Evolutionary conservation across 92 coral and sea anemone genomes (phyloP).

Genomic region (Phenganax stokvisi): DNA sequence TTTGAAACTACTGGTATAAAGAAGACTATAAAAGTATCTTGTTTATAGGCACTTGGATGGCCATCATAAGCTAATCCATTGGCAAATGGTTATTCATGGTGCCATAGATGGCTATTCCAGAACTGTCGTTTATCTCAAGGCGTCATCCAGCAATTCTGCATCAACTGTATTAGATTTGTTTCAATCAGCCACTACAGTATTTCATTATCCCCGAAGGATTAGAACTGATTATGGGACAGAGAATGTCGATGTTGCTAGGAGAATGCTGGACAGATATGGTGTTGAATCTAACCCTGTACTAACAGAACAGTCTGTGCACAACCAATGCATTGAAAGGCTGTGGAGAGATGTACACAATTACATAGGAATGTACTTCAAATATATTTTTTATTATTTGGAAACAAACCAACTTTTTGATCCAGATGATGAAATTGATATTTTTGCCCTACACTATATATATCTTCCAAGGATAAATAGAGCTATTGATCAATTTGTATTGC

Average conservation of each 20-base stretch:
- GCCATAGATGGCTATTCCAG: constrained; percentile 39
- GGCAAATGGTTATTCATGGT: constrained; percentile 35
- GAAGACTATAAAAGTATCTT: not conserved
- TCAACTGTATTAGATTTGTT: constrained; percentile 21
- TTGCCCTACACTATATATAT: constrained; percentile 39
- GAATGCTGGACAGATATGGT: constrained; percentile 45
- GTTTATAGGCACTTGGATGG: constrained; percentile 41
- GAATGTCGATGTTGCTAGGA: constrained; percentile 30
- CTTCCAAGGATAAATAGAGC: constrained; percentile 34
- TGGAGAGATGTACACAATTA: constrained; percentile 47
- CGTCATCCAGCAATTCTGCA: constrained; percentile 19
- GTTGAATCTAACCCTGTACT: constrained; percentile 39
- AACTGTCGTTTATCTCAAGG: constrained; percentile 26
- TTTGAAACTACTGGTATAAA: too few relatives aligned
- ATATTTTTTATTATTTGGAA: constrained; percentile 42
- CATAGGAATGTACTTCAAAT: constrained; percentile 19
- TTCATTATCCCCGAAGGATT: constrained; percentile 34
- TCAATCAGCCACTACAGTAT: constrained; percentile 6
- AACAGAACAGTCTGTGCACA: constrained; percentile 54
- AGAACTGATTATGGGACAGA: constrained; percentile 41
- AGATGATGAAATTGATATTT: constrained; percentile 36
- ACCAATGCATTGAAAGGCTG: constrained; percentile 41
- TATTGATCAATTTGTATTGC: constrained; percentile 35
- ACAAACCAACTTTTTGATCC: constrained; percentile 29
- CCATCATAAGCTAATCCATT: constrained; percentile 32